Percentiles rank a stretch among this genome's conserved stretches.
Conservation (phyloP, 2,113 vertebrate genomes). For the Alaudala cheleensis region DNA sequence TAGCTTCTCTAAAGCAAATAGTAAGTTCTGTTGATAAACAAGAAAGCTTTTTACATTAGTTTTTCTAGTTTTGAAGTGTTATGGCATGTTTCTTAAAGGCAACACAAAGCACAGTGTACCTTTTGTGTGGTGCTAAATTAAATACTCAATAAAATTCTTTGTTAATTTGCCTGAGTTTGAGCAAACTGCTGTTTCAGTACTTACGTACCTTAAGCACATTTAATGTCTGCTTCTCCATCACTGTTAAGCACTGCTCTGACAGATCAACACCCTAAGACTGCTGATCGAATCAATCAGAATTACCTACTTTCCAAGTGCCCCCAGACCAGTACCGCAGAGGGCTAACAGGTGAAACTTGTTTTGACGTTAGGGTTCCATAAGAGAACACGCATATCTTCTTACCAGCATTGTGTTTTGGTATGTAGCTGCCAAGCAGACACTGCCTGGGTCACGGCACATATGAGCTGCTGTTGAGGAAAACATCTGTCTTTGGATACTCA, state of each 20-base stretch:
- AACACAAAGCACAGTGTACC: conserved; percentile 29
- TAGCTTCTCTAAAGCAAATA: background rate
- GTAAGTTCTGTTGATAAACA: background rate
- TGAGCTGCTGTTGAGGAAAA: background rate
- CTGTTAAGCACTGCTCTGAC: background rate
- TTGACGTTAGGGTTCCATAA: background rate
- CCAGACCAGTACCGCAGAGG: background rate
- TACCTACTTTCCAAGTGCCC: background rate
- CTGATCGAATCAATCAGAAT: background rate
- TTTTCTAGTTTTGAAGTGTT: conserved; percentile 37
- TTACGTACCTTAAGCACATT: background rate
- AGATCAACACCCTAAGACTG: background rate
- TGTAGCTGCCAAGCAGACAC: background rate
- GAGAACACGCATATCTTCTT: background rate
- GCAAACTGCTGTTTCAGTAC: conserved; percentile 6
- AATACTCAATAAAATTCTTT: conserved; percentile 36
- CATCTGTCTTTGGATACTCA: background rate
- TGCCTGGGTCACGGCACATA: background rate
- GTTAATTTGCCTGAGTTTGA: conserved; percentile 38
- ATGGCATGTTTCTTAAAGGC: conserved; percentile 22
- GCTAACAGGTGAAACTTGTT: background rate
- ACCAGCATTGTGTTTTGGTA: background rate
- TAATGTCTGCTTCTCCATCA: background rate
- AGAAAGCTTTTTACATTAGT: conserved; percentile 29
- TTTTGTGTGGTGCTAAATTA: conserved; percentile 53